Percentiles rank a stretch among this genome's conserved stretches.
phyloP scores from a whole-genome alignment of 2,888 invertebrate species.

The Taenaris catops region DNA sequence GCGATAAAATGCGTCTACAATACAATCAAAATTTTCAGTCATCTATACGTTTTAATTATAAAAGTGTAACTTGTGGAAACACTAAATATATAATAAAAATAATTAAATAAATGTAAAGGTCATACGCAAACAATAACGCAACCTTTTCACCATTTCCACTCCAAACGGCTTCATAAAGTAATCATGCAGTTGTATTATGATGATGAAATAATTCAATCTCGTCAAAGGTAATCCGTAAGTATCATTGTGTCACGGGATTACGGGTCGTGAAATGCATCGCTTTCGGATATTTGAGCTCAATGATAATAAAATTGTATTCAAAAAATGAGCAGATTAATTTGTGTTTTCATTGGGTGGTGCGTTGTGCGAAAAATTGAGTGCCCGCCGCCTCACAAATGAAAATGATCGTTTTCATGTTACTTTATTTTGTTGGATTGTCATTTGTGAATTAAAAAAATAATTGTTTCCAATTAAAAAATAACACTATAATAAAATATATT shows the following conservation, averaged over 20 bases:
- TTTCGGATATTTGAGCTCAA: constrained; percentile 66
- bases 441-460: constrained; percentile 38
- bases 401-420: constrained; percentile 63
- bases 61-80: no score
- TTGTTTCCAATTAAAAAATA: constrained; percentile 15
- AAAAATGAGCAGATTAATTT: constrained; percentile 80
- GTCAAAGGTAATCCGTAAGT: constrained; percentile 67
- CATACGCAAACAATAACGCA: constrained; percentile 26
- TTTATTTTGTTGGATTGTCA: constrained; percentile 55
- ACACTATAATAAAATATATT: no score
- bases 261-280: constrained; percentile 53
- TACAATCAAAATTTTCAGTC: no score
- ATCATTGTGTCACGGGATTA: constrained; percentile 65
- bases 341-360: constrained; percentile 73
- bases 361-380: constrained; percentile 77
- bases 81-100: no score
- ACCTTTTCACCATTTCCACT: constrained; percentile 43
- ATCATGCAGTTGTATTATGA: constrained; percentile 48
- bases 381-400: constrained; percentile 62
- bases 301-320: constrained; percentile 74
- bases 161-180: constrained; percentile 22
- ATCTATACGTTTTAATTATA: no score
- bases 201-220: constrained; percentile 60
- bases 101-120: no score
- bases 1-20: no score